phyloP scores from a whole-genome alignment of 2,797 vertebrate species.

The Acropternis orthonyx region DNA sequence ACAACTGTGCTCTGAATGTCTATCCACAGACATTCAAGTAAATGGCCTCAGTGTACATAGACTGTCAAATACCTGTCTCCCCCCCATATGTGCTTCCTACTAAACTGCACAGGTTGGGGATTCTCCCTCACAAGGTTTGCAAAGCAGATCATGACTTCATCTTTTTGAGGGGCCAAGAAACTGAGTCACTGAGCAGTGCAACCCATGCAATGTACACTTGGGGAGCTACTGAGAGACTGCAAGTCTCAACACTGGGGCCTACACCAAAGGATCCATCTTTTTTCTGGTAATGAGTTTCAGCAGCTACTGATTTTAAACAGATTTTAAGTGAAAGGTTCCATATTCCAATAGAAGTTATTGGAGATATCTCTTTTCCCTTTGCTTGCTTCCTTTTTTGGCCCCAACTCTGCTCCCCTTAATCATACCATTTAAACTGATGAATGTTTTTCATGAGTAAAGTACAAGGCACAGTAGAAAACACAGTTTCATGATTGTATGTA shows the following conservation, averaged over 20 bases:
- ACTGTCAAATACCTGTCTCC: neutral
- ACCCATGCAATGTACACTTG: neutral
- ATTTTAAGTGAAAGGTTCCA: conserved; percentile 17
- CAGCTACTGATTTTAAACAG: conserved; percentile 58
- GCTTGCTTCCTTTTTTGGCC: conserved; percentile 41
- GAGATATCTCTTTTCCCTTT: conserved; percentile 6
- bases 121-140: neutral
- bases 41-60: neutral
- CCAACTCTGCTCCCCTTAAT: conserved; percentile 8
- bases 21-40: neutral
- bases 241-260: neutral
- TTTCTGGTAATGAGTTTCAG: neutral
- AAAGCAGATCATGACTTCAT: neutral
- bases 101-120: neutral
- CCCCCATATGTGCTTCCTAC: neutral
- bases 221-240: neutral
- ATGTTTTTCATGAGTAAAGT: conserved; percentile 40
- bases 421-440: neutral
- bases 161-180: neutral
- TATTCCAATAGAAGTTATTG: conserved; percentile 1
- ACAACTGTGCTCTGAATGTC: neutral
- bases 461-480: neutral
- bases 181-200: neutral
- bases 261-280: neutral
- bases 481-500: conserved; percentile 37